Base-by-base conservation (phyloP, 2,888 invertebrate genomes). In the Agonopterix arenella region DNA sequence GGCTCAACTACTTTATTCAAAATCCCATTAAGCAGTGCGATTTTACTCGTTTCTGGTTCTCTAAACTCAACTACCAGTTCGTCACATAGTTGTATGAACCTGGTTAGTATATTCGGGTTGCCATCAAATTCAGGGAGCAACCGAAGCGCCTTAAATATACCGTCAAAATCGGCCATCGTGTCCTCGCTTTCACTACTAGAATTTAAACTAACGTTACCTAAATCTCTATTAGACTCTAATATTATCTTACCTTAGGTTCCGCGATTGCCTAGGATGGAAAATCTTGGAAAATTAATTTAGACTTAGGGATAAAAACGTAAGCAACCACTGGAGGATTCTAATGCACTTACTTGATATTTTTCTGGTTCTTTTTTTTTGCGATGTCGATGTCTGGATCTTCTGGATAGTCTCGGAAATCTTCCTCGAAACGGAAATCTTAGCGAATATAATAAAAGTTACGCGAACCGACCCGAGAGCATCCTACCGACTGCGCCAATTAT, bases 61-160 rank as follows among this genome's bases (percentile, higher is more conserved):
- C 1, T n/a, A 44, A 28, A 37, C 2, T 18, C 10, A 1, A 1
- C 36, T 16, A 48, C 48, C 2, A 48, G 4, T 16, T 37, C n/a
- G 18, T 48, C 48, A n/a, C 48, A 48, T n/a, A 48, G n/a, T 2
- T 44, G 36, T 1, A 37, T 37, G 10, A 48, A 48, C 8, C 48
- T 9, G 7, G 43, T 44, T 8, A 48, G 11, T 1, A 48, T 13
- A 13, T 48, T 18, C 4, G 44, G 44, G 5, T 48, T 48, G 1
- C 48, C 48, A n/a, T 48, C 48, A 8, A 48, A 48, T 16, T 48
- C 48, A 1, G 48, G 48, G 13, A 43, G n/a, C 38, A 38, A 10
- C 38, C 38, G 9, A 9, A 38, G 38, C 2, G 38, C 38, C 9
- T 38, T 38, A 38, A 10, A 16, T 16, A 16, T 16, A 16, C 16